Conservation (phyloP, 30 jellyfish, hydroid and myxozoan genomes). For the Turritopsis rubra region DNA sequence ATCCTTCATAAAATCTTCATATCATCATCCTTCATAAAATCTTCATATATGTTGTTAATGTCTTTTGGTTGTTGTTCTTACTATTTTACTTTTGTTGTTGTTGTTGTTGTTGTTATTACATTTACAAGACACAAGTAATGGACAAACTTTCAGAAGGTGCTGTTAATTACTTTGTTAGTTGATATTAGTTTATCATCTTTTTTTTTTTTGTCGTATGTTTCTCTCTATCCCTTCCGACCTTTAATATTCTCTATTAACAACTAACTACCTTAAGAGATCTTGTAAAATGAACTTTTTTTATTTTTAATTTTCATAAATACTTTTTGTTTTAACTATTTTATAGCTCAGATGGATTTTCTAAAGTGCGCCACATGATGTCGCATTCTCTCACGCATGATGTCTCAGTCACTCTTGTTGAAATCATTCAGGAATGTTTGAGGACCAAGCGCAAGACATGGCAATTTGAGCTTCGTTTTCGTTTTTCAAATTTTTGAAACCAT, state of each 20-base stretch:
- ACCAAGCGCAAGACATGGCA: background rate
- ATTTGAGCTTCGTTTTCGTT: background rate
- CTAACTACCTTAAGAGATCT: background rate
- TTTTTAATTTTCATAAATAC: background rate
- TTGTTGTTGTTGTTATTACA: background rate
- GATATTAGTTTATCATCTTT: background rate
- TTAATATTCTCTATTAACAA: background rate
- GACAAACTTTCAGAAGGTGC: background rate
- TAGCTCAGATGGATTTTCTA: background rate
- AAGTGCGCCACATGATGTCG: background rate
- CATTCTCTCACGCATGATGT: background rate
- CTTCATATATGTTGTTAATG: background rate
- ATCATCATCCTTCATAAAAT: background rate
- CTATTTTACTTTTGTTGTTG: background rate
- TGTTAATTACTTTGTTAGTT: background rate
- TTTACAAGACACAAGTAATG: background rate
- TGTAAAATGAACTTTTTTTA: background rate
- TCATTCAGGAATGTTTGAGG: background rate
- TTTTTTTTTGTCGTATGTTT: background rate
- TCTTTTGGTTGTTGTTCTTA: background rate
- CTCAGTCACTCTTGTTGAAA: background rate
- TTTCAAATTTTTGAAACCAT: background rate
- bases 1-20: background rate
- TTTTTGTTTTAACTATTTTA: no score
- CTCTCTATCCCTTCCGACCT: background rate